Base-by-base conservation (phyloP, 1,140 invertebrate species). In the Drosophila funebris region DNA sequence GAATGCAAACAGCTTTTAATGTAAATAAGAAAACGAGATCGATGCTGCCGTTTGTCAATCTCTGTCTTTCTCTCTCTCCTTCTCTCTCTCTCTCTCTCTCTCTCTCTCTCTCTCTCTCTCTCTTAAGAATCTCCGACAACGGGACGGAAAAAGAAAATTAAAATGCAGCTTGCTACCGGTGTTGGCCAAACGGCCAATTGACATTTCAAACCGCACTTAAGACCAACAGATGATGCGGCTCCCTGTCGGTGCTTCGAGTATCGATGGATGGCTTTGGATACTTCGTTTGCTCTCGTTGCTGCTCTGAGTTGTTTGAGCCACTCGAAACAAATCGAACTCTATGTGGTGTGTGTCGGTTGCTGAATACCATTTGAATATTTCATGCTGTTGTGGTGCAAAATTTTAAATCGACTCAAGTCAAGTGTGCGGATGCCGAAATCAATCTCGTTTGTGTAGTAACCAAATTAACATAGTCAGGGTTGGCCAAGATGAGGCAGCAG, bases 1-100 rank as follows among this genome's bases (percentile, higher is more conserved):
- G 90, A 91, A 91, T 91, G 90, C 90, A 91, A 91, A 91, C 90
- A 91, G 83, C 90, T 90, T 91, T 91, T 90, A 91, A 91, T 91
- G 90, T 91, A 91, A 91, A 91, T 91, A 91, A 88, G 90, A 91
- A 90, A 91, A 90, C 83, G 90, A 89, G 90, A 91, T 91, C 90
- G 90, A 91, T 90, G 54, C 39, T 61, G 29, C 56, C 78, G 61
- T 82, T 78, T 82, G 61, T 66, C 56, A 70, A 78, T 52, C 67
- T n/a, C n/a, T n/a, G n/a, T n/a, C n/a, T n/a, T n/a, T n/a, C n/a
- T n/a, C n/a, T 83, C 58, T 27, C 50, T 52, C 3, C 20, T 2
- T 0, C 39, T 24, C 20, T 0, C 39, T 18, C 16, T 43, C 4
- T 3, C 1, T 4, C 39, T 43, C 4, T 5, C 27, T 8, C 14